A percentile compares a stretch with the other conserved stretches of the same genome.
Conservation (phyloP, 2,797 vertebrate species). For the Vultur gryphus region DNA sequence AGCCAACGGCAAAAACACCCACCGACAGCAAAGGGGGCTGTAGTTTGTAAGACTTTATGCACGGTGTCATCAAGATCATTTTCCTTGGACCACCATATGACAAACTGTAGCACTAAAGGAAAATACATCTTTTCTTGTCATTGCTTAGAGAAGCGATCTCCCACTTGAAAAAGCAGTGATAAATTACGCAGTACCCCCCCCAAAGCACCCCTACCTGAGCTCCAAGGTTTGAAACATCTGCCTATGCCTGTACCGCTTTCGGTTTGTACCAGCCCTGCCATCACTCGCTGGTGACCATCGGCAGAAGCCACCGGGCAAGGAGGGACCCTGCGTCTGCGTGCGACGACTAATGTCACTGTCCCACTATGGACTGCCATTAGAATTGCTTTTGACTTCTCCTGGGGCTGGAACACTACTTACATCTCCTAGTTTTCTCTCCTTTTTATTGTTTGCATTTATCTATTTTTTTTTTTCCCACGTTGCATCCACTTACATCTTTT, state of each 20-base stretch:
- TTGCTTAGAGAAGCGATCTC: background rate
- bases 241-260: background rate
- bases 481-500: background rate
- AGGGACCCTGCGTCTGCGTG: background rate
- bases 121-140: background rate
- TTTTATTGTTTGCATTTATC: too few relatives aligned
- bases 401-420: background rate
- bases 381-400: background rate
- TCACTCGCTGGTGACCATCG: rapidly evolving
- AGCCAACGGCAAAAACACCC: background rate
- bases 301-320: background rate
- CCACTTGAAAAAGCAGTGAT: background rate
- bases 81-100: background rate
- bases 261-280: background rate
- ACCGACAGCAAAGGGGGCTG: background rate
- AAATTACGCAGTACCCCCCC: background rate
- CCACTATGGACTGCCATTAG: background rate
- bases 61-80: background rate
- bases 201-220: background rate
- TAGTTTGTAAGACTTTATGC: background rate
- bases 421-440: background rate
- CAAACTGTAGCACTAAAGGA: background rate
- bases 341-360: background rate
- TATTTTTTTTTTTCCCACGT: background rate
- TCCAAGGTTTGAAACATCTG: background rate